phyloP scores from a whole-genome alignment of 2,113 vertebrate genomes.

The Willisornis vidua region DNA sequence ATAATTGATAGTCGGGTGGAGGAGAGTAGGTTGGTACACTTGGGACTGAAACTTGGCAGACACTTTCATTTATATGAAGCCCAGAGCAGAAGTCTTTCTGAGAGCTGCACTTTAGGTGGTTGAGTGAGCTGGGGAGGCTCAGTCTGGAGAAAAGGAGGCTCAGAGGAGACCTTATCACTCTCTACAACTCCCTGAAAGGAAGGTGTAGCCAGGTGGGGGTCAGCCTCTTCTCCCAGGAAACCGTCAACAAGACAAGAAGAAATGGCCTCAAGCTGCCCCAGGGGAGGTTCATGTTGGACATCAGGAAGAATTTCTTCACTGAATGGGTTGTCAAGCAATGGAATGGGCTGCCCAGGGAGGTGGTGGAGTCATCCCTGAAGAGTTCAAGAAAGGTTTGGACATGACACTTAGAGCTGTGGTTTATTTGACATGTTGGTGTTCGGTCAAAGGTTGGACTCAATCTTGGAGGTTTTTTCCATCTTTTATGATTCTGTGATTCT shows the following conservation, averaged over 20 bases:
- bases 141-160: not conserved
- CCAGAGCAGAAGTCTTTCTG: not conserved
- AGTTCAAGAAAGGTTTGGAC: not conserved
- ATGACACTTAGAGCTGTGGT: not conserved
- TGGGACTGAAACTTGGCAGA: not conserved
- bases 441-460: not conserved
- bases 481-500: not conserved
- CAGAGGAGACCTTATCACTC: not conserved
- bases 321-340: not conserved
- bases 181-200: not conserved
- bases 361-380: not conserved
- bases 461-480: not conserved
- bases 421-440: not conserved
- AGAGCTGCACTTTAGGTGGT: not conserved
- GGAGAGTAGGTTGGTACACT: not conserved
- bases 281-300: not conserved
- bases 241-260: not conserved
- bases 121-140: not conserved
- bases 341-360: not conserved
- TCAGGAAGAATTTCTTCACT: not conserved
- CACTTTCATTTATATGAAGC: not conserved
- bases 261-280: not conserved
- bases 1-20: not conserved
- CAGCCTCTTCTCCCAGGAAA: not conserved
- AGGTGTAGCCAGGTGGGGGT: not conserved